Conservation (phyloP, 2,797 vertebrate genomes). For the Sebastes variabilis region DNA sequence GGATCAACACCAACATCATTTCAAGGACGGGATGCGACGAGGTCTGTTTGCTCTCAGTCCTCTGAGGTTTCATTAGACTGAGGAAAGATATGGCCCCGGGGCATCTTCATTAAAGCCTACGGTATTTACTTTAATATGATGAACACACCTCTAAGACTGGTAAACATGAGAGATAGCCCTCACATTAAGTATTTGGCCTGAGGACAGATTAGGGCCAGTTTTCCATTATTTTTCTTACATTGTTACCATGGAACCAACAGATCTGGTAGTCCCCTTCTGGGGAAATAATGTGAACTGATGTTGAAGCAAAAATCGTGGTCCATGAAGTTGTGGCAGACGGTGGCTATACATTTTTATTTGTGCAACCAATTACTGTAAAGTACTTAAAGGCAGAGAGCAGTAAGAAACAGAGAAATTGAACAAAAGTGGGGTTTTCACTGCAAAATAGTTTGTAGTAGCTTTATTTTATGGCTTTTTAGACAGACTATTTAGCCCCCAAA, state of each 20-base stretch:
- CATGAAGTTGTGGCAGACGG: not conserved
- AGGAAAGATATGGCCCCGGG: constrained; percentile 71
- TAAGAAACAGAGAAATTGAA: not conserved
- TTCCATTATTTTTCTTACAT: constrained; percentile 22
- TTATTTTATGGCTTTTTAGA: not conserved
- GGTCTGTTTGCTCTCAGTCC: constrained; percentile 76
- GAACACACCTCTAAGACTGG: constrained; percentile 64
- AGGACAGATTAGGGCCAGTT: constrained; percentile 59
- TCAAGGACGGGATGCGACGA: constrained; percentile 81
- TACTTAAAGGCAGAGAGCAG: not conserved
- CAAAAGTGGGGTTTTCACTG: not conserved
- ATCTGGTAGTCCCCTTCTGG: not conserved
- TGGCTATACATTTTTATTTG: not conserved
- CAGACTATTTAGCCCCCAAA: not conserved
- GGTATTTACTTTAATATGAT: constrained; percentile 75
- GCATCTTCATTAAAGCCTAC: constrained; percentile 76
- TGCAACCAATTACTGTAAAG: not conserved
- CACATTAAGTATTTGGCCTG: constrained; percentile 59
- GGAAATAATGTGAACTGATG: not conserved
- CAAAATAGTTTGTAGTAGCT: not conserved
- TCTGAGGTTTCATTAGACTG: constrained; percentile 75
- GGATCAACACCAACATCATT: constrained; percentile 78
- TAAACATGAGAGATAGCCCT: constrained; percentile 66
- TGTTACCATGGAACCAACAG: constrained; percentile 13
- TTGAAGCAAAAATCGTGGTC: not conserved